These are phyloP conservation scores for Oscheius sp. DNA, from an alignment of 2,888 invertebrate genomes.

Conservation along the genomic window DNA sequence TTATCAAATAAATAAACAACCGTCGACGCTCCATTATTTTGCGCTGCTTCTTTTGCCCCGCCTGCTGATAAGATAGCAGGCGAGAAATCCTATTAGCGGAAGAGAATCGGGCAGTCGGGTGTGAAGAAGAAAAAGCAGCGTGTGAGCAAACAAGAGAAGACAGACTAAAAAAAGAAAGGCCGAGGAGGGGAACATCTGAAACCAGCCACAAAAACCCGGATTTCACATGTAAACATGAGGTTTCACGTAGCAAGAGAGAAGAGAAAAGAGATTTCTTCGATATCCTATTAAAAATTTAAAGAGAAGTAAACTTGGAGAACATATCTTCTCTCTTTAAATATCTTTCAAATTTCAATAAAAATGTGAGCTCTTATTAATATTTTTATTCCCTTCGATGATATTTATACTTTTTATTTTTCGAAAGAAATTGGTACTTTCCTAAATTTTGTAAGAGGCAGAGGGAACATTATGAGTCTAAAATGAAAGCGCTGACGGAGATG, in stretches of 20 bases:
- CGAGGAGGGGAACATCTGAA: too few species aligned
- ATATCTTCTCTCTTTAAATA: not conserved
- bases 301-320: too few species aligned
- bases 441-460: not conserved
- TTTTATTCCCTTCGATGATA: too few species aligned
- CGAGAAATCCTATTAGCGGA: constrained; percentile 24
- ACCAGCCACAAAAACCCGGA: too few species aligned
- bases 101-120: not conserved
- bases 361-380: not conserved
- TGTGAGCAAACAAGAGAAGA: not conserved
- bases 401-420: too few species aligned
- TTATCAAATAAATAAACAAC: too few species aligned
- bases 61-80: constrained; percentile 18
- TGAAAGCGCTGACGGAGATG: not conserved
- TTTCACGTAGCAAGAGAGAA: too few species aligned
- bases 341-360: not conserved
- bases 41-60: not conserved
- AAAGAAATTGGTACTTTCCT: too few species aligned
- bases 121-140: not conserved
- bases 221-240: too few species aligned
- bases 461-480: not conserved
- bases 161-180: constrained; percentile 1
- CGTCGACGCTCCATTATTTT: not conserved
- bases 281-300: too few species aligned
- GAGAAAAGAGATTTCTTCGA: too few species aligned